phyloP scores from a whole-genome alignment of 2,797 vertebrate genomes.

The Remorina albescens region DNA sequence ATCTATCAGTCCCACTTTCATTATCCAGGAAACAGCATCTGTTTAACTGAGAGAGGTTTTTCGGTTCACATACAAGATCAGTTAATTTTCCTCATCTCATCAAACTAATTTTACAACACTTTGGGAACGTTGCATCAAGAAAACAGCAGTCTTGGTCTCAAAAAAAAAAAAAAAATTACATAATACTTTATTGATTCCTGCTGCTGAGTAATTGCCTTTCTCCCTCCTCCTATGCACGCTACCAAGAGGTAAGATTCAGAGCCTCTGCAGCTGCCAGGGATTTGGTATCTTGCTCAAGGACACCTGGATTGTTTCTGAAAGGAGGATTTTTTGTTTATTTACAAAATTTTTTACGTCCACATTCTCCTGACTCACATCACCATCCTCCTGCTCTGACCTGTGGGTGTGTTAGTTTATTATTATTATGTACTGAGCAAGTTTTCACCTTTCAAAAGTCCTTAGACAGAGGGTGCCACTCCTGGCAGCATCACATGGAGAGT shows the following conservation, averaged over 20 bases:
- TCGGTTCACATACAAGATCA: not conserved
- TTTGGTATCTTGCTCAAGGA: slow-evolving; percentile 35
- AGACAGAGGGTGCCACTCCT: slow-evolving; percentile 29
- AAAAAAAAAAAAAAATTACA: slow-evolving; percentile 11
- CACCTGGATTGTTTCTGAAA: slow-evolving; percentile 31
- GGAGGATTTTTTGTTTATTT: slow-evolving; percentile 12
- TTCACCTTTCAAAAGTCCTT: slow-evolving; percentile 51
- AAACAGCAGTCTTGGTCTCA: not conserved
- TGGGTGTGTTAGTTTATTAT: slow-evolving; percentile 26
- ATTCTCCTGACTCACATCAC: slow-evolving; percentile 13
- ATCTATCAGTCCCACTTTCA: not conserved
- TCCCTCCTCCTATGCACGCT: slow-evolving; percentile 7
- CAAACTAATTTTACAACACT: slow-evolving; percentile 7
- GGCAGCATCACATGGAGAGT: slow-evolving; percentile 39
- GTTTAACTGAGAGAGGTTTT: slow-evolving; percentile 10
- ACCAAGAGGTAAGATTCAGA: slow-evolving; percentile 19
- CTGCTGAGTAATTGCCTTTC: slow-evolving; percentile 35
- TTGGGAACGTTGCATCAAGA: slow-evolving; percentile 15
- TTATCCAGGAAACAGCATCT: slow-evolving; percentile 2
- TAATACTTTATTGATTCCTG: slow-evolving; percentile 43
- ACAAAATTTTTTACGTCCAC: not conserved
- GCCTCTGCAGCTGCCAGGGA: slow-evolving; percentile 33
- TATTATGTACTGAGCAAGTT: slow-evolving; percentile 40
- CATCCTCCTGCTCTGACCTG: slow-evolving; percentile 16
- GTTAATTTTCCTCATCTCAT: slow-evolving; percentile 9